Conservation (phyloP, 2,888 invertebrate species). For the Dexiosoma caninum region DNA sequence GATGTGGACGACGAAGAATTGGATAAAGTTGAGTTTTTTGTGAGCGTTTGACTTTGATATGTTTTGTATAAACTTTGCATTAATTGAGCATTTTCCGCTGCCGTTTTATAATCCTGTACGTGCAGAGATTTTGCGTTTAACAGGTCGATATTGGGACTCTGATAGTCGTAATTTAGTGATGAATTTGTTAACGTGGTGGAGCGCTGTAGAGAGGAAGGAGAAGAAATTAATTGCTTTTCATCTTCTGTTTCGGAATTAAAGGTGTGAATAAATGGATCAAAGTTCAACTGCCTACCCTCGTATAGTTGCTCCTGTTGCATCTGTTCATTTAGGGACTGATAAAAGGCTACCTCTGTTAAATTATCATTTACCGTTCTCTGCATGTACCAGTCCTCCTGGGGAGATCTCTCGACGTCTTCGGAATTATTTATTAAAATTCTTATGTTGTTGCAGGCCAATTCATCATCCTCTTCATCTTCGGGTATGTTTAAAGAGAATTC, state of each 20-base stretch:
- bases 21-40: conserved; percentile 71
- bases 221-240: conserved; percentile 28
- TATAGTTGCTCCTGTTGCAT: conserved; percentile 65
- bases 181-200: background rate
- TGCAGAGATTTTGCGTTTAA: conserved; percentile 41
- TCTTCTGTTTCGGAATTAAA: conserved; percentile 47
- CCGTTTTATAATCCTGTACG: conserved; percentile 46
- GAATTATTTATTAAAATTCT: conserved; percentile 71
- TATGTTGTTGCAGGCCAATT: conserved; percentile 66
- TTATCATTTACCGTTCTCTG: conserved; percentile 70
- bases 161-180: conserved; percentile 8
- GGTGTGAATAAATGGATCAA: conserved; percentile 56
- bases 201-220: background rate
- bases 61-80: conserved; percentile 76
- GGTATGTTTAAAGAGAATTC: conserved; percentile 25
- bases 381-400: conserved; percentile 58
- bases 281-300: conserved; percentile 34
- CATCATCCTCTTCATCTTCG: conserved; percentile 57
- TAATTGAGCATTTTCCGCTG: conserved; percentile 66
- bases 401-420: conserved; percentile 59
- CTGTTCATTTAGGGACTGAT: conserved; percentile 74
- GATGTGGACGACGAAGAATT: conserved; percentile 75
- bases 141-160: background rate
- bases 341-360: conserved; percentile 73
- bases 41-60: conserved; percentile 72